Conservation (phyloP, 2,888 invertebrate species). For the Leptarthrus brevirostris region DNA sequence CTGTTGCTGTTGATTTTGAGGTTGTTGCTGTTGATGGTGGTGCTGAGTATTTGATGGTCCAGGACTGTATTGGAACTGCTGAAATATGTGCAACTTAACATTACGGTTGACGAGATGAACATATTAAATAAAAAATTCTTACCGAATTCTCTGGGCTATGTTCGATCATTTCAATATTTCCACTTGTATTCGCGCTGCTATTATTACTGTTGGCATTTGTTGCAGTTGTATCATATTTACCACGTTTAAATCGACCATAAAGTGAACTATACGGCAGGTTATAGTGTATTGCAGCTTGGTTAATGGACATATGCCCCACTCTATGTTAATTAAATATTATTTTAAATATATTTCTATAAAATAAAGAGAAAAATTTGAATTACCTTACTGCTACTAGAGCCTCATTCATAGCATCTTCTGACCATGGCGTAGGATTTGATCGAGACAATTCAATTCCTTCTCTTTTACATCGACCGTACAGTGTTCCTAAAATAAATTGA, state of each 20-base stretch:
- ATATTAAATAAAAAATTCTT: conserved; percentile 53
- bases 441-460: conserved; percentile 90
- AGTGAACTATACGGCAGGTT: conserved; percentile 91
- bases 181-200: conserved; percentile 63
- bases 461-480: conserved; percentile 88
- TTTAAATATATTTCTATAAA: not conserved
- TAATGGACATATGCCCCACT: conserved; percentile 91
- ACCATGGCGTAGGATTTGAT: conserved; percentile 93
- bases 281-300: conserved; percentile 92
- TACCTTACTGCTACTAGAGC: conserved; percentile 89
- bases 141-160: conserved; percentile 68
- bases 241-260: conserved; percentile 88
- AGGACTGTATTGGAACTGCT: conserved; percentile 67
- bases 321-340: conserved; percentile 68
- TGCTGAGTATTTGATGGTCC: conserved; percentile 55
- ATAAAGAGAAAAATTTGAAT: conserved; percentile 22
- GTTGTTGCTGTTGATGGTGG: conserved; percentile 55
- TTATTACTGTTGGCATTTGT: conserved; percentile 59
- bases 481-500: conserved; percentile 76
- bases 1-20: conserved; percentile 53
- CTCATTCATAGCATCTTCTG: conserved; percentile 92
- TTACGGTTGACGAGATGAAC: conserved; percentile 33
- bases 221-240: conserved; percentile 76
- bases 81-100: conserved; percentile 66
- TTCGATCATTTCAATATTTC: conserved; percentile 67